A percentile compares a stretch with the other conserved stretches of the same genome.
Evolutionary conservation across 2,888 invertebrate species (phyloP).

Genomic region (Apodemia mormo): DNA sequence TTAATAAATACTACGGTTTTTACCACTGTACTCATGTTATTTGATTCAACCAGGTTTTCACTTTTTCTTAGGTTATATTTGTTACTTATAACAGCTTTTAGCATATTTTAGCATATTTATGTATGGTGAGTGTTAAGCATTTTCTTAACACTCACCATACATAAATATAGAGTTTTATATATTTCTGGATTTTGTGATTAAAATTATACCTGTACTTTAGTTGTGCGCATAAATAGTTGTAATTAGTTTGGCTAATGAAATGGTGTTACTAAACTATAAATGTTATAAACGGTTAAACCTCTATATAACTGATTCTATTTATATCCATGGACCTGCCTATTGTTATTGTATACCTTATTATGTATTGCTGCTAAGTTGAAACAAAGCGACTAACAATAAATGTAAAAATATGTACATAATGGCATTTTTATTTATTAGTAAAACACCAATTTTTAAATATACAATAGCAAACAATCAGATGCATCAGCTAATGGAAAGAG

Average conservation of each 20-base stretch:
- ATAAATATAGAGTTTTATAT: constrained; percentile 20
- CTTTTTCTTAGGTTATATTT: no score
- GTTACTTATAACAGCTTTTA: no score
- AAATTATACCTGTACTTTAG: neutral
- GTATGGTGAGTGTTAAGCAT: no score
- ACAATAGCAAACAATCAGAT: no score
- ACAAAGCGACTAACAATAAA: constrained; percentile 62
- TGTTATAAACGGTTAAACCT: constrained; percentile 15
- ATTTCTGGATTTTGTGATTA: neutral
- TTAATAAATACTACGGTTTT: no score
- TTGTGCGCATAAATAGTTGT: constrained; percentile 28
- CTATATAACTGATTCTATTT: constrained; percentile 16
- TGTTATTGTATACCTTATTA: constrained; percentile 33
- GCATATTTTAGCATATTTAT: no score
- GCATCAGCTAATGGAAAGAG: no score
- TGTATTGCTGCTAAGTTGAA: constrained; percentile 53
- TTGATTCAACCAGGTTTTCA: no score
- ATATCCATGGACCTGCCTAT: constrained; percentile 21
- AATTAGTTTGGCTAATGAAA: constrained; percentile 39
- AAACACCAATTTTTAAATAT: neutral
- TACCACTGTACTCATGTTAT: no score
- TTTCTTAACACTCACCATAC: neutral
- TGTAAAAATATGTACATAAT: constrained; percentile 37
- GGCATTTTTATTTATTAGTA: neutral
- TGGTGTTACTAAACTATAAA: constrained; percentile 4